These are phyloP conservation scores for Luehdorfia chinensis DNA, from an alignment of 1,140 invertebrate species.

Conservation along the genomic window DNA sequence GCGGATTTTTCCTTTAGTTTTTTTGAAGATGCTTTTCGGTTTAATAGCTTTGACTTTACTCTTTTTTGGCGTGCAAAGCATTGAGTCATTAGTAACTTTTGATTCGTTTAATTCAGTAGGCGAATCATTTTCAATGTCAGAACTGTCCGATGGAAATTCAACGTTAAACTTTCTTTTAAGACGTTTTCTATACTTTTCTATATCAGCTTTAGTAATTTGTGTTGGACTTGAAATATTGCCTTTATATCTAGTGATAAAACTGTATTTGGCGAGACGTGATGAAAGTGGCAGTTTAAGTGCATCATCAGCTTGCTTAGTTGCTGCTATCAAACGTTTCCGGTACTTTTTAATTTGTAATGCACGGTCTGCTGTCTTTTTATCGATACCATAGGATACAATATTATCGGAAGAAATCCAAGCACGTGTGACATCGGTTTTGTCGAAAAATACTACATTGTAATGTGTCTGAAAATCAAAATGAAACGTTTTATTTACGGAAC, in stretches of 20 bases:
- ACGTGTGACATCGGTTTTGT: slow-evolving; percentile 70
- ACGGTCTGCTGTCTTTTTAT: slow-evolving; percentile 37
- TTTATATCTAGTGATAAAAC: slow-evolving; percentile 65
- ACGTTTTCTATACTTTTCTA: slow-evolving; percentile 38
- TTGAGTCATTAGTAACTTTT: no score
- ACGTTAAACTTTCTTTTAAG: slow-evolving; percentile 51
- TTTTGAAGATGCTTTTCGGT: slow-evolving; percentile 25
- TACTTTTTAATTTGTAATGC: slow-evolving; percentile 31
- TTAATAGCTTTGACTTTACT: slow-evolving; percentile 13
- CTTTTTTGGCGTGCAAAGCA: slow-evolving; percentile 1
- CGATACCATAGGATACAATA: slow-evolving; percentile 59
- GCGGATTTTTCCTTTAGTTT: no score
- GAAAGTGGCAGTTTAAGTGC: slow-evolving; percentile 51
- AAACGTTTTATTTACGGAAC: no score
- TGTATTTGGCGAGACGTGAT: slow-evolving; percentile 64
- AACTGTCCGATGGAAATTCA: slow-evolving; percentile 40
- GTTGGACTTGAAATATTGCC: slow-evolving; percentile 45
- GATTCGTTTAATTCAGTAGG: no score
- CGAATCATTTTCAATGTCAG: slow-evolving; percentile 40
- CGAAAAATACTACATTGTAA: slow-evolving; percentile 82
- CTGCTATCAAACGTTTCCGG: slow-evolving; percentile 42
- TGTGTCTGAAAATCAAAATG: slow-evolving; percentile 71
- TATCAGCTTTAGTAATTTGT: slow-evolving; percentile 33
- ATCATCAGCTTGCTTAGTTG: slow-evolving; percentile 53
- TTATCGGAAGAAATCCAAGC: slow-evolving; percentile 73